Conservation (phyloP, 2,888 invertebrate genomes). For the Spicauda simplicius region DNA sequence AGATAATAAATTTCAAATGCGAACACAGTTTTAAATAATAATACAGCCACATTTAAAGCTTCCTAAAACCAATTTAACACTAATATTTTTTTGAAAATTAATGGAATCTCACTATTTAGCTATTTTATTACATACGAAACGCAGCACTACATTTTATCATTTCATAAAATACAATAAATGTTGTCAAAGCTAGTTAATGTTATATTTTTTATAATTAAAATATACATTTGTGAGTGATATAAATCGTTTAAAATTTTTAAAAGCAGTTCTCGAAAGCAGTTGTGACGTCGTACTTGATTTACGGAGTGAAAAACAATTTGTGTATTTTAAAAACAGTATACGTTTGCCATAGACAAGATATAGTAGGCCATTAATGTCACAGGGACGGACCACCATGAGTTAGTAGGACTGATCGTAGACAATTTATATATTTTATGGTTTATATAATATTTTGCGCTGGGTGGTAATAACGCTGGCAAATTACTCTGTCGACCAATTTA, state of each 20-base stretch:
- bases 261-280: constrained; percentile 2
- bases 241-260: constrained; percentile 22
- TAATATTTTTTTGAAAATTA: neutral
- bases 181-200: neutral
- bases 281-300: constrained; percentile 20
- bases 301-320: constrained; percentile 34
- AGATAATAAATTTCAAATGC: too few species aligned
- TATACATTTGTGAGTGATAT: neutral
- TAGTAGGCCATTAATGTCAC: constrained; percentile 35
- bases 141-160: neutral
- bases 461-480: constrained; percentile 18
- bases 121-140: neutral
- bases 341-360: constrained; percentile 32
- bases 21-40: too few species aligned
- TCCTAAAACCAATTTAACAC: too few species aligned
- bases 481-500: constrained; percentile 24
- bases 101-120: neutral
- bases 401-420: constrained; percentile 1
- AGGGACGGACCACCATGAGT: constrained; percentile 25
- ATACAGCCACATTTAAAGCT: too few species aligned
- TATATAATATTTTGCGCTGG: constrained; percentile 12
- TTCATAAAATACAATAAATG: neutral
- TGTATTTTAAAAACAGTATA: constrained; percentile 25
- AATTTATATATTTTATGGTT: constrained; percentile 8
- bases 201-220: neutral